Evolutionary conservation across 1,140 invertebrate genomes (phyloP), one percentile per base, ranked within the genome.

Genomic region (Agrypnia vestita): DNA sequence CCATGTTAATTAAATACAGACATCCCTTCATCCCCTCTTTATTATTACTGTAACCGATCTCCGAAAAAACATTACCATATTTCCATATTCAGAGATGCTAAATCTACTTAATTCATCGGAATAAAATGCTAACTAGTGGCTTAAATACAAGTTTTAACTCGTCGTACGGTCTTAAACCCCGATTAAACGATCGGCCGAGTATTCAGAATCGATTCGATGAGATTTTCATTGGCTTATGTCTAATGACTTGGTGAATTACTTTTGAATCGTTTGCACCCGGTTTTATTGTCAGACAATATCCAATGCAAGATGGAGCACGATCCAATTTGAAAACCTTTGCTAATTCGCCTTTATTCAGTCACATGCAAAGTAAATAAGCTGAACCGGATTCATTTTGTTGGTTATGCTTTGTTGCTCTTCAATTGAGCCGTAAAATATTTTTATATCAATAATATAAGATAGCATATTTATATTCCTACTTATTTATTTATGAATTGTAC

Each of bases 161-260:
- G 25, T 10, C 11, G 61, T 9, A 44, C 25, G 61, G 9, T 43
- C 61, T 64, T 13, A 64, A 64, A 25, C 61, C 35, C 35, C 35
- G 61, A 64, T 64, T 64, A n/a, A n/a, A n/a, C n/a, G n/a, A 11
- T 64, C 25, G 19, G 61, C 25, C 10, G 61, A 13, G 19, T 64
- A 25, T 64, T 62, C 19, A 64, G 61, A 43, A 64, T 64, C 61
- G 61, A 64, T 64, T 43, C 61, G 13, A 7, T 13, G 21, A 62
- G 59, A 25, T 62, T 62, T 62, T 35, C 59, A 64, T 35, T 43
- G 21, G 61, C 61, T 64, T 43, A 35, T n/a, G 7, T 64, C 61
- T 64, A 64, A 64, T 64, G 61, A 64, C 61, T 64, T 64, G 21
- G 35, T 64, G 35, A 64, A 64, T 25, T 64, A 19, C 61, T 64